These are phyloP conservation scores for human DNA, from an alignment of 2,113 vertebrate genomes.

Conservation along the genomic window DNA sequence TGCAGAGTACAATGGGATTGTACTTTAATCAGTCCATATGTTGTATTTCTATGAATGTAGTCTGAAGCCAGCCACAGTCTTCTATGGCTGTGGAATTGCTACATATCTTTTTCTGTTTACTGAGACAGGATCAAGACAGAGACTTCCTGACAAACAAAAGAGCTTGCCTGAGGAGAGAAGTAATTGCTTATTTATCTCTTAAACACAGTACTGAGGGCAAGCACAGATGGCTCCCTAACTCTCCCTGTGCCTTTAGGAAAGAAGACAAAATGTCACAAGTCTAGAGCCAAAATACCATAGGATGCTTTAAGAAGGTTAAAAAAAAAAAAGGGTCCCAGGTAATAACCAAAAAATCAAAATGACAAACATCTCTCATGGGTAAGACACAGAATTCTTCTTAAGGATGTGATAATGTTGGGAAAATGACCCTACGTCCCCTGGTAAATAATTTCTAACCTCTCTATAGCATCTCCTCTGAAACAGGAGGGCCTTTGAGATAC, in stretches of 20 bases:
- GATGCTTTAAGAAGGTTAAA: slow-evolving; percentile 55
- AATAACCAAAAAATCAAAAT: slow-evolving; percentile 43
- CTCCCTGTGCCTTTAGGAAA: slow-evolving; percentile 59
- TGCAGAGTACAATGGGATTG: not conserved
- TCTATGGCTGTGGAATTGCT: not conserved
- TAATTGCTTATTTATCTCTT: slow-evolving; percentile 77
- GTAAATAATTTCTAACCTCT: not conserved
- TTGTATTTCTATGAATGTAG: not conserved
- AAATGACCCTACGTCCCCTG: not conserved
- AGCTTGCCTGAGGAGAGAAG: slow-evolving; percentile 70
- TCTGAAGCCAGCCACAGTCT: not conserved
- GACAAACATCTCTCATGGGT: slow-evolving; percentile 36
- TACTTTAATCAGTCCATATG: not conserved
- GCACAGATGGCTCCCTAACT: slow-evolving; percentile 51
- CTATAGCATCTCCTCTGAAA: not conserved
- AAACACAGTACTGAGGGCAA: slow-evolving; percentile 51
- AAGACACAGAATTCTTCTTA: not conserved
- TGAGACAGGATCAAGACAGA: not conserved
- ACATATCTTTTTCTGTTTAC: slow-evolving; percentile 22
- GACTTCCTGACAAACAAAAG: slow-evolving; percentile 37
- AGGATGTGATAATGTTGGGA: not conserved
- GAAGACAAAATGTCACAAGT: slow-evolving; percentile 66
- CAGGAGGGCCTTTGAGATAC: not conserved
- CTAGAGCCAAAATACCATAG: slow-evolving; percentile 55
- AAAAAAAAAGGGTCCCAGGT: not conserved